Percentiles rank a stretch among this genome's conserved stretches.
Conservation (phyloP, 2,888 invertebrate species). For the Pachliopta kotzebuea region DNA sequence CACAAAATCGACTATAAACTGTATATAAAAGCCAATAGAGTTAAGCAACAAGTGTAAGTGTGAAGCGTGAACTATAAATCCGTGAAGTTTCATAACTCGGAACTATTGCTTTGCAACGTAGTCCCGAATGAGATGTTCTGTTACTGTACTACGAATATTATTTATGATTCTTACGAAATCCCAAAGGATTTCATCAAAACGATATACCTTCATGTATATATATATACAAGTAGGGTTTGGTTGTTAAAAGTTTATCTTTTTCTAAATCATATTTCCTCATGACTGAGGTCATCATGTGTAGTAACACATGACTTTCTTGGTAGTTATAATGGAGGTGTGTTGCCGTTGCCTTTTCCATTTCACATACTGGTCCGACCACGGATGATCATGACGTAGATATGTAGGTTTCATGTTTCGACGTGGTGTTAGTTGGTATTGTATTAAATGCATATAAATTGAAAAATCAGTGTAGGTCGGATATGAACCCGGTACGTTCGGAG, state of each 20-base stretch:
- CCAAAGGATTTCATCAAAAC: constrained; percentile 41
- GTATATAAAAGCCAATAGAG: constrained; percentile 46
- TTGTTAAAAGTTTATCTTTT: not conserved
- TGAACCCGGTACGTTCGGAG: too few relatives aligned
- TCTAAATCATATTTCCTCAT: too few relatives aligned
- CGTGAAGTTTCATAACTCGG: constrained; percentile 52
- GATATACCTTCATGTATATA: constrained; percentile 33
- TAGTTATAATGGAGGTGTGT: too few relatives aligned
- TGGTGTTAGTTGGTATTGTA: too few relatives aligned
- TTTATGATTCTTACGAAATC: constrained; percentile 47
- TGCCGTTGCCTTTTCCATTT: too few relatives aligned
- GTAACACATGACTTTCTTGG: too few relatives aligned
- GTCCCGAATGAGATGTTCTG: constrained; percentile 53
- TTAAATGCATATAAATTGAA: too few relatives aligned
- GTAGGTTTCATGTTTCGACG: too few relatives aligned
- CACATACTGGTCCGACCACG: too few relatives aligned
- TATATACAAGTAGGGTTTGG: constrained; percentile 25
- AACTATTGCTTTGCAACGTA: constrained; percentile 36
- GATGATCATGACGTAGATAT: too few relatives aligned
- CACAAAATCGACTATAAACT: not conserved
- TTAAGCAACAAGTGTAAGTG: constrained; percentile 42
- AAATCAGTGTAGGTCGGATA: too few relatives aligned
- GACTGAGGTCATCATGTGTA: too few relatives aligned
- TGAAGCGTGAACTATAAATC: constrained; percentile 51
- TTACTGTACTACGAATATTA: constrained; percentile 54